Evolutionary conservation across 1,140 invertebrate species (phyloP).

Genomic region (Hylaeus anthracinus): DNA sequence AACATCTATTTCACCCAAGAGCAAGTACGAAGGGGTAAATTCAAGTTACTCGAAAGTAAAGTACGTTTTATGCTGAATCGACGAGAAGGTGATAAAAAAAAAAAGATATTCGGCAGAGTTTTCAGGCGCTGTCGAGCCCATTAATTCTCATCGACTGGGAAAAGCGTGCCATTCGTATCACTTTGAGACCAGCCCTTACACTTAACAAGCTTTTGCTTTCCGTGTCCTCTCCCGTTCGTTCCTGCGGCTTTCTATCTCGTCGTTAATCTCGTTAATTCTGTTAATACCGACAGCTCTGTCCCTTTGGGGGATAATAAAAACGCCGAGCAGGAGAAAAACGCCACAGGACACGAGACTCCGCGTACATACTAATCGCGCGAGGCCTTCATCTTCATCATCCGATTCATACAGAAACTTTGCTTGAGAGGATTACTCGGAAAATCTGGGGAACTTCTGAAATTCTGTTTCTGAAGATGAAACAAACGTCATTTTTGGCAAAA

Average conservation of each 20-base stretch:
- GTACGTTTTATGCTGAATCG: no score
- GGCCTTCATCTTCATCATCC: no score
- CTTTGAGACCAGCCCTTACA: constrained; percentile 38
- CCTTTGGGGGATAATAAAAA: background rate
- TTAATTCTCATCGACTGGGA: constrained; percentile 53
- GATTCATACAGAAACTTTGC: no score
- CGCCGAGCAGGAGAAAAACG: background rate
- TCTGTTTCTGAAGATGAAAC: no score
- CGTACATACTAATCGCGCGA: no score
- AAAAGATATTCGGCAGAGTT: constrained; percentile 15
- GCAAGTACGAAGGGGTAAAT: no score
- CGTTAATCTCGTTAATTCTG: constrained; percentile 44
- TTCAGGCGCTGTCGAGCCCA: constrained; percentile 4
- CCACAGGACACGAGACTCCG: background rate
- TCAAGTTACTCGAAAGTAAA: no score
- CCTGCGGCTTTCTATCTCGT: background rate
- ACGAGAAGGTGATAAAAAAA: background rate
- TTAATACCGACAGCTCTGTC: constrained; percentile 25
- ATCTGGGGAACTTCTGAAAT: no score
- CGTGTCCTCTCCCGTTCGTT: background rate
- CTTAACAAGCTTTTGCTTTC: constrained; percentile 54
- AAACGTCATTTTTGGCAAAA: no score
- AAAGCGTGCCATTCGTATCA: constrained; percentile 56
- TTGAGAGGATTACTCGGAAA: no score
- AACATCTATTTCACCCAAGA: no score